Base-by-base conservation (phyloP, 2,888 invertebrate genomes). In the Andrena fulva region DNA sequence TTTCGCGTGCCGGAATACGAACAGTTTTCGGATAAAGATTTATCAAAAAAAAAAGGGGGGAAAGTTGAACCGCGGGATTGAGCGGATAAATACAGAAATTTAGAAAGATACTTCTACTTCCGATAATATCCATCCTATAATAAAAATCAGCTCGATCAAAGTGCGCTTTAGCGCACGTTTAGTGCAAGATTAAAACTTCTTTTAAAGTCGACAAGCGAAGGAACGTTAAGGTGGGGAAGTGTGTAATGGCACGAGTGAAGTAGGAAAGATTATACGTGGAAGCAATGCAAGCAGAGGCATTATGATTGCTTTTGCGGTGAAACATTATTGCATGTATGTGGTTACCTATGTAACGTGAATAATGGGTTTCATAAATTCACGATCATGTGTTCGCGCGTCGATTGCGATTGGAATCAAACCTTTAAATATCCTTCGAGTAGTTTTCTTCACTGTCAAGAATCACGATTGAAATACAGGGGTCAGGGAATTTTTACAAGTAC, bases 391-490 rank as follows among this genome's bases (percentile, higher is more conserved):
- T 42, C 63, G 31, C 24, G 50, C 54, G 62, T 77, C 66, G 66
- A 67, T 24, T 27, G 29, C 42, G 52, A 48, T 31, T 52, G 24
- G 59, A 66, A 70, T 60, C 50, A 35, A 68, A 78, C 8, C 48
- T 48, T 27, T 8, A 31, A 24, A 48, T 62, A 12, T n/a, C 27
- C 10, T 24, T 31, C 24, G 12, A 2, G 20, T 31, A 50, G 50
- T 72, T 78, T 78, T 78, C 78, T 72, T 72, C 70, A 20, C n/a
- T 24, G 50, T 66, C 66, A 52, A 52, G 33, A 54, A n/a, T 35
- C 8, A 2, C 20, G 24, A 24, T n/a, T 0, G 1, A 20, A 7
- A 12, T 12, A 33, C n/a, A 33, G 54, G 33, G 62, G 31, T n/a
- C 62, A 2, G 24, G 12, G 73, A 35, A 12, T 66, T 3, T 42